These are phyloP conservation scores for Tetanocera ferruginea DNA, from an alignment of 2,888 invertebrate genomes.

Conservation along the genomic window DNA sequence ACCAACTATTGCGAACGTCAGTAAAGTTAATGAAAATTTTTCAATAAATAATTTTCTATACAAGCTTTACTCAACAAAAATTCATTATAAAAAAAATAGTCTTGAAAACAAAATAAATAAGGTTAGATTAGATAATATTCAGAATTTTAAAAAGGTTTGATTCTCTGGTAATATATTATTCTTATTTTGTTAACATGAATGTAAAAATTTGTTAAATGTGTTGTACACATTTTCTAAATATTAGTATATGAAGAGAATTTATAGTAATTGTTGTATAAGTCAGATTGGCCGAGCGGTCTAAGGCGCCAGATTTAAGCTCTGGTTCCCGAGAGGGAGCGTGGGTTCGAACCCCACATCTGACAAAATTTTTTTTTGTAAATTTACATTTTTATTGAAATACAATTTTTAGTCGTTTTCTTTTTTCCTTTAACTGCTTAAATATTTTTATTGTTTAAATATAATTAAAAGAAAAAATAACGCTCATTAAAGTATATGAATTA, in stretches of 20 bases:
- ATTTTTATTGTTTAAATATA: not conserved
- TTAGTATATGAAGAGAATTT: not conserved
- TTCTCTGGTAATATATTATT: no score
- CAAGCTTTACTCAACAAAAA: no score
- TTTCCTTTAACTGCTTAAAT: not conserved
- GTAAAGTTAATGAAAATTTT: no score
- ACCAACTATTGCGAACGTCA: no score
- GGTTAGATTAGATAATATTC: no score
- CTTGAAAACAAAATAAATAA: no score
- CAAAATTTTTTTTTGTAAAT: constrained; percentile 48
- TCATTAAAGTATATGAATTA: not conserved
- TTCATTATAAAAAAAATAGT: no score
- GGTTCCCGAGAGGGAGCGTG: constrained; percentile 86
- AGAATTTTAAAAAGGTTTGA: no score
- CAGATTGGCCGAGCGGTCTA: constrained; percentile 87
- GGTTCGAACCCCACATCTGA: constrained; percentile 88
- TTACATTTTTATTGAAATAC: not conserved
- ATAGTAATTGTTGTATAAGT: constrained; percentile 60
- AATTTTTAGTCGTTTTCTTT: not conserved
- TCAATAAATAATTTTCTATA: no score
- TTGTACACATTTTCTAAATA: no score
- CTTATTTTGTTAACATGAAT: no score
- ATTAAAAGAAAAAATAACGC: not conserved
- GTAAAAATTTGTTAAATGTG: no score
- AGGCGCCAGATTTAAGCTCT: constrained; percentile 88